phyloP scores from a whole-genome alignment of 1,140 invertebrate species.

The Drosophila lowei region DNA sequence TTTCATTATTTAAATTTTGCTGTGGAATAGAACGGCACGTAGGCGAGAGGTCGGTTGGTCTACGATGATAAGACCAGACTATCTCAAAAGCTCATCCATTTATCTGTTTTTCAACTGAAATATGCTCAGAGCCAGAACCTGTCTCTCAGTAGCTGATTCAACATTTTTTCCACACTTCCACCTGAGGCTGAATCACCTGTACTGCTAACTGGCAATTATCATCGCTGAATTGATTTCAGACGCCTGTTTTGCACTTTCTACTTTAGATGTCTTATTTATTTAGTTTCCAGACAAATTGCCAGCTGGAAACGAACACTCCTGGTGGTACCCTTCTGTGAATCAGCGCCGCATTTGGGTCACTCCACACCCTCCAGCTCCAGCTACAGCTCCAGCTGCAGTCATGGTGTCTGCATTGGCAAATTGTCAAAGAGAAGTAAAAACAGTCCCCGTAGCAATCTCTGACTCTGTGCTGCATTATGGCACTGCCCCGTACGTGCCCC shows the following conservation, averaged over 20 bases:
- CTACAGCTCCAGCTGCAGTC: not conserved
- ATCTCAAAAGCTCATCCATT: conserved; percentile 38
- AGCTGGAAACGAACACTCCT: too few relatives aligned
- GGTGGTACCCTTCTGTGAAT: not conserved
- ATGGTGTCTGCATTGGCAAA: conserved; percentile 25
- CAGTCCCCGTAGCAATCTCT: not conserved
- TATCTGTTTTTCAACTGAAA: conserved; percentile 24
- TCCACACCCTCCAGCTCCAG: not conserved
- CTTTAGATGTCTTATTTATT: too few relatives aligned
- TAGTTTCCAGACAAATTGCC: too few relatives aligned
- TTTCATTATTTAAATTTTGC: conserved; percentile 42
- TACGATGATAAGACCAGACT: conserved; percentile 28
- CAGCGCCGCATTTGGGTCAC: conserved; percentile 29
- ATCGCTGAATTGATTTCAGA: too few relatives aligned
- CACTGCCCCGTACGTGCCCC: conserved; percentile 33
- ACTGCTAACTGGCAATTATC: not conserved
- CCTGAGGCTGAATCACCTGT: conserved; percentile 27
- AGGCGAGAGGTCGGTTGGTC: conserved; percentile 21
- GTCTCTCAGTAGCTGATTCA: conserved; percentile 20
- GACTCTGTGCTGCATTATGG: conserved; percentile 31
- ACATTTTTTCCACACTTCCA: not conserved
- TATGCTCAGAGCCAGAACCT: conserved; percentile 11
- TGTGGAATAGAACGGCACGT: not conserved
- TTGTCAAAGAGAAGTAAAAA: conserved; percentile 28
- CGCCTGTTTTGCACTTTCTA: too few relatives aligned